phyloP scores from a whole-genome alignment of 2,888 invertebrate species.

The Tinea pellionella region DNA sequence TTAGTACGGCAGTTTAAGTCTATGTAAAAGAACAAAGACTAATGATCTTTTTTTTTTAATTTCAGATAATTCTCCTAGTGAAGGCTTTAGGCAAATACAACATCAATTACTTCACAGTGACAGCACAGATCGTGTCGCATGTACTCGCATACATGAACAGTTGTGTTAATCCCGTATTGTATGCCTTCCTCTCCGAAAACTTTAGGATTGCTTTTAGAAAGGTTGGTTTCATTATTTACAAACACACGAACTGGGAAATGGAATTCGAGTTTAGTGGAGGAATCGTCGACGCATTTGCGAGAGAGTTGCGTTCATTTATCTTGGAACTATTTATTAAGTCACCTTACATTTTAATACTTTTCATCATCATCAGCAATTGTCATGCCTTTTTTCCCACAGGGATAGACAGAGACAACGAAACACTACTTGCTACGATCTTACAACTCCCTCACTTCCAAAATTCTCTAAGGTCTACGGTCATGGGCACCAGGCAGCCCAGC shows the following conservation, averaged over 20 bases:
- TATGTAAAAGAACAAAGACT: too few relatives aligned
- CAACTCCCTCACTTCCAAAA: too few relatives aligned
- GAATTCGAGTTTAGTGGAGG: background rate
- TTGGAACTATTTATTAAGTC: too few relatives aligned
- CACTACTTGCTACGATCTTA: too few relatives aligned
- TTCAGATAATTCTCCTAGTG: conserved; percentile 82
- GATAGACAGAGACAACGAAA: too few relatives aligned
- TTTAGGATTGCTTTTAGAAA: conserved; percentile 88
- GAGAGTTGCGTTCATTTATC: too few relatives aligned
- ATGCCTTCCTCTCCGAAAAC: conserved; percentile 94
- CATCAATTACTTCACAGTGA: conserved; percentile 75
- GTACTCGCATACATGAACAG: conserved; percentile 90
- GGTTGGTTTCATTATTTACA: conserved; percentile 27
- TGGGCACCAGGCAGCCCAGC: too few relatives aligned
- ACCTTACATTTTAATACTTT: too few relatives aligned
- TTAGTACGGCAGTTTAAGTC: too few relatives aligned
- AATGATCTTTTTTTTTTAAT: conserved; percentile 18
- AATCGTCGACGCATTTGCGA: background rate
- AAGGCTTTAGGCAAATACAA: conserved; percentile 80
- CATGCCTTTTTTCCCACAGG: too few relatives aligned
- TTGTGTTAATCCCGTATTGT: conserved; percentile 94
- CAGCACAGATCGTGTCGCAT: conserved; percentile 81
- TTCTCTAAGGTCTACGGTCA: too few relatives aligned
- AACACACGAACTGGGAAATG: background rate
- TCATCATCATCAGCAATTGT: too few relatives aligned